Conservation (phyloP, 2,113 vertebrate genomes). For the Coracopsis vasa region DNA sequence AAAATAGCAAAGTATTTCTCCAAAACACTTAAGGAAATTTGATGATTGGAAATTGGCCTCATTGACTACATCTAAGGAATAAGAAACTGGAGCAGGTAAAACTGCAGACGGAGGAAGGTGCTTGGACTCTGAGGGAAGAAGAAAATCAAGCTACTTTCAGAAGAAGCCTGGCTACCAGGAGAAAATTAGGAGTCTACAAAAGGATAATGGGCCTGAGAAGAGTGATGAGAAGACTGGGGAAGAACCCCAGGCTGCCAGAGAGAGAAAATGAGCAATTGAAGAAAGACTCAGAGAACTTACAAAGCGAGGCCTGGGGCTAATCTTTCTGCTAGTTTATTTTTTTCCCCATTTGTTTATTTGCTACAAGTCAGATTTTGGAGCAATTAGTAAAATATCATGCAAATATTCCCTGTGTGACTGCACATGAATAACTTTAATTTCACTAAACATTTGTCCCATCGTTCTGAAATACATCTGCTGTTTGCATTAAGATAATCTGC, state of each 20-base stretch:
- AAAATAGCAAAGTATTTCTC: not conserved
- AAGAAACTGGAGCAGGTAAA: not conserved
- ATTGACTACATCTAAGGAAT: not conserved
- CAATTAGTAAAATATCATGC: slow-evolving; percentile 81
- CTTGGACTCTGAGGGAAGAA: not conserved
- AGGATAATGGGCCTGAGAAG: not conserved
- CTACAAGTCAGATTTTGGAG: slow-evolving; percentile 73
- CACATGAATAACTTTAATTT: slow-evolving; percentile 76
- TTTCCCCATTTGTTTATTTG: slow-evolving; percentile 62
- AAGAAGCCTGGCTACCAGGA: not conserved
- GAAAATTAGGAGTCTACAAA: not conserved
- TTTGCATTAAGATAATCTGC: slow-evolving; percentile 76
- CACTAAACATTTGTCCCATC: slow-evolving; percentile 70
- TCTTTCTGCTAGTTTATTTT: slow-evolving; percentile 54
- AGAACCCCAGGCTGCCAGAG: not conserved
- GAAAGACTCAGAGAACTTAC: slow-evolving; percentile 27
- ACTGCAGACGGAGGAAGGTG: not conserved
- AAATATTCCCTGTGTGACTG: slow-evolving; percentile 80
- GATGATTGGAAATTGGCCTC: not conserved
- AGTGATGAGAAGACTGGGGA: not conserved
- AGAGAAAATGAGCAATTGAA: not conserved
- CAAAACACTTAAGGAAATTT: not conserved
- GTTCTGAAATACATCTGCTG: slow-evolving; percentile 76
- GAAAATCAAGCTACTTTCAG: not conserved
- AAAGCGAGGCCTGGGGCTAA: slow-evolving; percentile 56